Evolutionary conservation across 2,797 vertebrate species (phyloP), one percentile per base, ranked within the genome.

Genomic region (Chiloscyllium punctatum): DNA sequence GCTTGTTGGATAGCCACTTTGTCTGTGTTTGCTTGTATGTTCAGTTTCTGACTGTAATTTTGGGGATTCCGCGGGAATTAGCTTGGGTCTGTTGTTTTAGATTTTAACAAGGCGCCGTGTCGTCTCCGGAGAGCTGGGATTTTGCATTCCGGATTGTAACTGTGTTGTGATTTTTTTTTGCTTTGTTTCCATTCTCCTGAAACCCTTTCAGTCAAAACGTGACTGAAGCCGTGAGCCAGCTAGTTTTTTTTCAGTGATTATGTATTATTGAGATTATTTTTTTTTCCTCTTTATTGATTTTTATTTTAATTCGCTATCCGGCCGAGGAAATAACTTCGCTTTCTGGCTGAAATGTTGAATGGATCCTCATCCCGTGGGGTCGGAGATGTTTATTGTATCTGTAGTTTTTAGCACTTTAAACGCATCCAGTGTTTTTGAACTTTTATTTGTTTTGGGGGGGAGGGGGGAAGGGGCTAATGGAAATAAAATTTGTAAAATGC

Each of bases 401-500:
- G 37, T 91, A 92, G 90, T 51, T 95, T 62, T 74, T 74, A 95
- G 69, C 71, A 74, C 71, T 95, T 51, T 57, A 74, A n/a, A 53
- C 27, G 30, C 71, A 27, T 94, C 25, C 42, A 87, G 42, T 77
- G 92, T 94, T 68, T 71, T 69, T 11, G 68, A 51, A 53, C 51
- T 95, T 57, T 95, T 57, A 33, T 37, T 51, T 74, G 68, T 71
- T 30, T 94, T 37, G 25, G 30, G 25, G 72, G 72, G 72, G 68
- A 16, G 68, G 21, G 2, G 66, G 66, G 27, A 27, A 27, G 66
- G 66, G 48, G 0, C 27, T 72, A 74, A 77, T 33, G 74, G 48
- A 33, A 95, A 95, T 95, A 95, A 95, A 95, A 77, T 33, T 66
- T 51, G 51, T 72, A 16, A 51, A 95, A 77, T 57, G 27, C 48